Percentiles rank a stretch among this genome's conserved stretches.
These are phyloP conservation scores for Chaenogobius annularis DNA, from an alignment of 2,113 vertebrate species.

Conservation along the genomic window DNA sequence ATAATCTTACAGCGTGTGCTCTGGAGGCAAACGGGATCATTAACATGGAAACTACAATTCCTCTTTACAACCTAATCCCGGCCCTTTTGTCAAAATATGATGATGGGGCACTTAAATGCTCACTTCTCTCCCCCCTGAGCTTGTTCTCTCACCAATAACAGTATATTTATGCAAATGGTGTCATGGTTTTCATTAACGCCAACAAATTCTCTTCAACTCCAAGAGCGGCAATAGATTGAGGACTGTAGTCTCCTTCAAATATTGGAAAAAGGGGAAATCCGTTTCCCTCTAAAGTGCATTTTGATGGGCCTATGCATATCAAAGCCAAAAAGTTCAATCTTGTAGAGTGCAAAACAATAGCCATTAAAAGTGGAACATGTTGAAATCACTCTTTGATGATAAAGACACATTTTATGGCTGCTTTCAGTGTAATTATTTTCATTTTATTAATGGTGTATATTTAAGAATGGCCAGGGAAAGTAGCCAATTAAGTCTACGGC, in stretches of 20 bases:
- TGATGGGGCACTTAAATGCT: slow-evolving; percentile 41
- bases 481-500: neutral
- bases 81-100: slow-evolving; percentile 44
- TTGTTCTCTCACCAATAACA: slow-evolving; percentile 29
- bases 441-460: neutral
- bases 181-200: slow-evolving; percentile 27
- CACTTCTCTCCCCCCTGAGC: neutral
- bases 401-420: slow-evolving; percentile 8
- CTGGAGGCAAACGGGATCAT: slow-evolving; percentile 40
- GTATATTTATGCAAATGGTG: slow-evolving; percentile 31
- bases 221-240: slow-evolving; percentile 26
- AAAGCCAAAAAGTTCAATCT: slow-evolving; percentile 5
- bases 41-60: slow-evolving; percentile 37
- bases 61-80: slow-evolving; percentile 33
- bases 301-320: neutral
- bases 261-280: slow-evolving; percentile 11
- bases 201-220: slow-evolving; percentile 33
- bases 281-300: slow-evolving; percentile 2
- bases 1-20: slow-evolving; percentile 27
- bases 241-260: slow-evolving; percentile 7
- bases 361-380: neutral
- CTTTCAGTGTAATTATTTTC: neutral
- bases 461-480: slow-evolving; percentile 8
- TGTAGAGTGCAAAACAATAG: slow-evolving; percentile 3
- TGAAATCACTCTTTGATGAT: slow-evolving; percentile 16